phyloP scores from a whole-genome alignment of 2,797 vertebrate genomes.

The Rhabdomys pumilio region DNA sequence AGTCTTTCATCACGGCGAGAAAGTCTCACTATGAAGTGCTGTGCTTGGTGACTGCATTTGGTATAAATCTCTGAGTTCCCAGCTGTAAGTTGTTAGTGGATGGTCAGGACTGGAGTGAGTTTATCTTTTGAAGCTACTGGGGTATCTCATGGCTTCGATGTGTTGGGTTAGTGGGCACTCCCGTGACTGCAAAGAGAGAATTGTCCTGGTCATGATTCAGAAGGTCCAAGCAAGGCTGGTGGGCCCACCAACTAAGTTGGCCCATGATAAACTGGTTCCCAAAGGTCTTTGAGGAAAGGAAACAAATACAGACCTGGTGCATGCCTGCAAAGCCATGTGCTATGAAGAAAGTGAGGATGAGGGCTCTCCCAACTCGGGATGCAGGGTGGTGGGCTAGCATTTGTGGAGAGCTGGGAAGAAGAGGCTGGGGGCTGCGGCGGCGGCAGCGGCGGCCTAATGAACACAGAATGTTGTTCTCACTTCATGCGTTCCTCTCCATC shows the following conservation, averaged over 20 bases:
- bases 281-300: slow-evolving; percentile 50
- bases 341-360: slow-evolving; percentile 1
- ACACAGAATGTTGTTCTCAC: slow-evolving; percentile 88
- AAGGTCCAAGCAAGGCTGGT: background rate
- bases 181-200: background rate
- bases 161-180: background rate
- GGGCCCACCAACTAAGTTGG: background rate
- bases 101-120: background rate
- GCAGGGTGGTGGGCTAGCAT: background rate
- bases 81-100: background rate
- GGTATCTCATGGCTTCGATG: background rate
- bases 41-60: background rate
- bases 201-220: background rate
- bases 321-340: background rate
- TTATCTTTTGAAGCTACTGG: background rate
- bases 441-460: slow-evolving; percentile 82
- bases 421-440: slow-evolving; percentile 17
- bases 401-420: background rate
- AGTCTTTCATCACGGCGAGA: background rate
- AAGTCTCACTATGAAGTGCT: slow-evolving; percentile 1
- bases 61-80: background rate
- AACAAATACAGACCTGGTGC: background rate
- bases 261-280: background rate
- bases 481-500: slow-evolving; percentile 85
- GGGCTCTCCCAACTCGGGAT: slow-evolving; percentile 61